A percentile compares a stretch with the other conserved stretches of the same genome.
These are phyloP conservation scores for Agonopterix subpropinquella DNA, from an alignment of 2,888 invertebrate genomes.

Conservation along the genomic window DNA sequence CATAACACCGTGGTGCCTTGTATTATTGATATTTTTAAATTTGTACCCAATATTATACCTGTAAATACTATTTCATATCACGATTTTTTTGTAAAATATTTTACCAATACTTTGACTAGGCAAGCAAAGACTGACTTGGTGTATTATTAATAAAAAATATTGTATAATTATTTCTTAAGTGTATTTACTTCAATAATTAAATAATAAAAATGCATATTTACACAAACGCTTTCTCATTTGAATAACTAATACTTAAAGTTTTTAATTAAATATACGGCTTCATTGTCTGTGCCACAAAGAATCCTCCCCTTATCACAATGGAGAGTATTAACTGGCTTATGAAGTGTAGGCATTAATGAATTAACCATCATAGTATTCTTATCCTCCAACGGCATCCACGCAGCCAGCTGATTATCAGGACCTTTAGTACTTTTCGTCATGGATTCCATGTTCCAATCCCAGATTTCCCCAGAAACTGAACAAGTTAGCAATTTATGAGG, in stretches of 20 bases:
- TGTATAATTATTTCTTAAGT: slow-evolving; percentile 53
- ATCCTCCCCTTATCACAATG: slow-evolving; percentile 85
- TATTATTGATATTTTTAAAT: slow-evolving; percentile 11
- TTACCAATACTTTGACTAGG: slow-evolving; percentile 66
- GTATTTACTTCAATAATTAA: slow-evolving; percentile 51
- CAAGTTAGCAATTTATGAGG: slow-evolving; percentile 90
- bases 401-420: slow-evolving; percentile 56
- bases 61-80: slow-evolving; percentile 8
- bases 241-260: slow-evolving; percentile 68
- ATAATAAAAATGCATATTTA: slow-evolving; percentile 49
- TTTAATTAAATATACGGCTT: slow-evolving; percentile 88
- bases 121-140: slow-evolving; percentile 75
- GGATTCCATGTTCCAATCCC: slow-evolving; percentile 89
- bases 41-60: slow-evolving; percentile 5
- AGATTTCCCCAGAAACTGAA: slow-evolving; percentile 88
- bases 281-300: slow-evolving; percentile 91
- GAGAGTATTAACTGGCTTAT: slow-evolving; percentile 87
- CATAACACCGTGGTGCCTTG: slow-evolving; percentile 32
- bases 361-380: slow-evolving; percentile 82
- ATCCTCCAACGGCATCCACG: slow-evolving; percentile 83
- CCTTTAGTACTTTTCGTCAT: slow-evolving; percentile 56
- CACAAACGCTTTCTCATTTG: slow-evolving; percentile 17
- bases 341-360: slow-evolving; percentile 83
- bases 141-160: slow-evolving; percentile 44
- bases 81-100: slow-evolving; percentile 25